These are phyloP conservation scores for Agriopis aurantiaria DNA, from an alignment of 2,888 invertebrate species.

Conservation along the genomic window DNA sequence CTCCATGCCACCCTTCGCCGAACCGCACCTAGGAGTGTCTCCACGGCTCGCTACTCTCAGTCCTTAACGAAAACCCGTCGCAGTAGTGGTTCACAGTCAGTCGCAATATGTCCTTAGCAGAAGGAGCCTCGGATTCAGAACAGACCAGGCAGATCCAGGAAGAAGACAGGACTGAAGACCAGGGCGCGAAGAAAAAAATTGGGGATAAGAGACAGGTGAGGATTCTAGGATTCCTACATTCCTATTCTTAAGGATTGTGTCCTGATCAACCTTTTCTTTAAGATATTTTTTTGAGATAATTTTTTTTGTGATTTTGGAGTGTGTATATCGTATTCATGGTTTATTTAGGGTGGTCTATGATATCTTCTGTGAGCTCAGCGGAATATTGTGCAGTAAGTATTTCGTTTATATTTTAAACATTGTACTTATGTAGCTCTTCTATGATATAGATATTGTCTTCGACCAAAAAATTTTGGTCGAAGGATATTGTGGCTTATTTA, in stretches of 20 bases:
- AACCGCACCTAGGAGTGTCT: slow-evolving; percentile 63
- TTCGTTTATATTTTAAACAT: background rate
- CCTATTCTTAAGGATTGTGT: background rate
- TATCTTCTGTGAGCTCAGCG: slow-evolving; percentile 5
- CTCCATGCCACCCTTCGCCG: slow-evolving; percentile 53
- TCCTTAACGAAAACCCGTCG: slow-evolving; percentile 68
- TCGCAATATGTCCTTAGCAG: slow-evolving; percentile 82
- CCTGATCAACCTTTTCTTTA: background rate
- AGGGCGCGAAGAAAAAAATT: slow-evolving; percentile 30
- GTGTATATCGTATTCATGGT: slow-evolving; percentile 11
- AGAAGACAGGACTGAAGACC: slow-evolving; percentile 40
- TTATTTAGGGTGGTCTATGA: slow-evolving; percentile 21
- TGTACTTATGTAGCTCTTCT: background rate
- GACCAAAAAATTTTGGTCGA: too few species aligned
- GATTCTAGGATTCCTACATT: background rate
- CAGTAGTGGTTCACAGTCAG: slow-evolving; percentile 63
- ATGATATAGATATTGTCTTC: background rate
- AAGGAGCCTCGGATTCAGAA: slow-evolving; percentile 78
- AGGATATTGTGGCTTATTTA: too few species aligned
- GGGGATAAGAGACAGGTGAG: slow-evolving; percentile 51
- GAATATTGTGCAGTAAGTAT: slow-evolving; percentile 16
- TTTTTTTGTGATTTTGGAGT: background rate
- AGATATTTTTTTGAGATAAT: background rate
- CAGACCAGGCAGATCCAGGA: slow-evolving; percentile 50
- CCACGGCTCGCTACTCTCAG: slow-evolving; percentile 71